These are phyloP conservation scores for Colistium nudipinnis DNA, from an alignment of 2,113 vertebrate species.

Conservation along the genomic window DNA sequence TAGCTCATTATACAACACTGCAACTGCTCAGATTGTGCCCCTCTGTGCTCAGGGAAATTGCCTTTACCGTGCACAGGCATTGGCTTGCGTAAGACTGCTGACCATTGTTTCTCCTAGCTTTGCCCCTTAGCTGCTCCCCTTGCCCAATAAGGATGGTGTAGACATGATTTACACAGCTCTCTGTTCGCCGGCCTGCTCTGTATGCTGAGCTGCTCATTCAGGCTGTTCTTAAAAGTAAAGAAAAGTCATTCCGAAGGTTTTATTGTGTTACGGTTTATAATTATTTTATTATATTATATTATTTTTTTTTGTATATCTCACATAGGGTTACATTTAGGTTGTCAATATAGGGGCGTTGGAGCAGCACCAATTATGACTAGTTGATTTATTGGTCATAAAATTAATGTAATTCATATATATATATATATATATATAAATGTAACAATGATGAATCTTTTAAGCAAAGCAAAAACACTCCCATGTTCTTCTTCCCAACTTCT, in stretches of 20 bases:
- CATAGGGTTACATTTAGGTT: background rate
- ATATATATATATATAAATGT: too few species aligned
- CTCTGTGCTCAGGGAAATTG: constrained; percentile 26
- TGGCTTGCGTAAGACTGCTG: constrained; percentile 32
- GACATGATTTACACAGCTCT: constrained; percentile 18
- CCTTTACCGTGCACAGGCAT: constrained; percentile 4
- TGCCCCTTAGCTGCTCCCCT: constrained; percentile 19
- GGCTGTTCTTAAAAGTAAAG: constrained; percentile 3
- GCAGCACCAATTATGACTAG: too few species aligned
- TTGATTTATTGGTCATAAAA: too few species aligned
- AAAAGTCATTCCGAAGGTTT: background rate
- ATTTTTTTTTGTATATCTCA: background rate
- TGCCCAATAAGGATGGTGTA: background rate
- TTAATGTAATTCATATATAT: too few species aligned
- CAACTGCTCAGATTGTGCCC: constrained; percentile 39
- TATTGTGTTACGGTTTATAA: background rate
- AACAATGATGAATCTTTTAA: too few species aligned
- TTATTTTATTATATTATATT: constrained; percentile 6
- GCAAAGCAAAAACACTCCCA: background rate
- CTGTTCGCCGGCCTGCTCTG: constrained; percentile 3
- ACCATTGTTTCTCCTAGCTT: constrained; percentile 41
- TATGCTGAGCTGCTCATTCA: background rate
- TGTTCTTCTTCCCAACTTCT: background rate
- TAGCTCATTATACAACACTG: constrained; percentile 35
- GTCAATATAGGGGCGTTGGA: constrained; percentile 11